These are phyloP conservation scores for Scaeva pyrastri DNA, from an alignment of 2,888 invertebrate species.

Conservation along the genomic window DNA sequence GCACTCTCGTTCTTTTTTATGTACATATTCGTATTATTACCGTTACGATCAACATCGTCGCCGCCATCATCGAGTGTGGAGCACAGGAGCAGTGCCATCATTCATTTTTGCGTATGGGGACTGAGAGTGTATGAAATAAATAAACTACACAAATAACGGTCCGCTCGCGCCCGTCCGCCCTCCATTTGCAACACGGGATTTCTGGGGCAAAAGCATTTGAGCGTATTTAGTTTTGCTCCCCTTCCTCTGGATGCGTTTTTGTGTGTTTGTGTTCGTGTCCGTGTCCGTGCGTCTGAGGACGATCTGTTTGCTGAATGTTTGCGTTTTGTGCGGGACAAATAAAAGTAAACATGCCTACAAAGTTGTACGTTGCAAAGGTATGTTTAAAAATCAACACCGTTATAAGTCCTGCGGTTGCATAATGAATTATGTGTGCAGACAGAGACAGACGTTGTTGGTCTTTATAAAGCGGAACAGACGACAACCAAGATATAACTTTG, in stretches of 20 bases:
- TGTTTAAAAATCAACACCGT: slow-evolving; percentile 48
- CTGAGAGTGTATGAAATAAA: slow-evolving; percentile 54
- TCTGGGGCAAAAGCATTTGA: slow-evolving; percentile 25
- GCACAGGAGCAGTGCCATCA: slow-evolving; percentile 39
- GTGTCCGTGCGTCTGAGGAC: background rate
- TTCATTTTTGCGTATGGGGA: slow-evolving; percentile 58
- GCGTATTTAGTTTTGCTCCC: background rate
- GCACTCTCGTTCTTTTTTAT: slow-evolving; percentile 5
- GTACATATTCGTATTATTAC: slow-evolving; percentile 21
- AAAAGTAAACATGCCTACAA: slow-evolving; percentile 51
- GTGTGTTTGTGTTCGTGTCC: background rate
- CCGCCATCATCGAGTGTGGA: background rate
- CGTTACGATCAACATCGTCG: slow-evolving; percentile 45
- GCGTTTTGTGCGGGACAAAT: slow-evolving; percentile 42
- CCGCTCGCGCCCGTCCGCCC: slow-evolving; percentile 15
- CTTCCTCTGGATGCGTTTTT: background rate
- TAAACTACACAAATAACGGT: slow-evolving; percentile 67
- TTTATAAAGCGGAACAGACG: slow-evolving; percentile 33
- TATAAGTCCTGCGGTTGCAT: slow-evolving; percentile 58
- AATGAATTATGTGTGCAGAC: slow-evolving; percentile 65
- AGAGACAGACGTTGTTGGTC: too few relatives aligned
- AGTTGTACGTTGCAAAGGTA: too few relatives aligned
- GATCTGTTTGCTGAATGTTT: slow-evolving; percentile 20
- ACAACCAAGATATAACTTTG: slow-evolving; percentile 25
- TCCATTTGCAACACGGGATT: slow-evolving; percentile 29